phyloP scores from a whole-genome alignment of 1,140 invertebrate genomes.

The silkworm (Bombyx mori) region ASM3026992v2 NC_085131.1:9745001-9745500 shows the following conservation, averaged over 20 bases:
- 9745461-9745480: constrained; percentile 57
- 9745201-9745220: no score
- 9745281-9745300: no score
- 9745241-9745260: no score
- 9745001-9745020: constrained; percentile 34
- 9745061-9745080: constrained; percentile 5
- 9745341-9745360: constrained; percentile 63
- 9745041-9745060: constrained; percentile 58
- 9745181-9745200: no score
- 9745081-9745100: no score
- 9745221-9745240: no score
- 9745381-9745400: constrained; percentile 66
- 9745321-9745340: neutral
- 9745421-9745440: constrained; percentile 57
- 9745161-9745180: no score
- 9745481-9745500: constrained; percentile 43
- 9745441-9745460: constrained; percentile 52
- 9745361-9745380: constrained; percentile 63
- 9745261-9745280: no score
- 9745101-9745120: no score
- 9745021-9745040: constrained; percentile 56
- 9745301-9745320: no score
- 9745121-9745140: no score
- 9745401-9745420: constrained; percentile 53
- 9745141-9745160: no score